Evolutionary conservation across 2,797 vertebrate species (phyloP), one percentile per base, ranked within the genome.

Genomic region (Hephaestus fuliginosus): DNA sequence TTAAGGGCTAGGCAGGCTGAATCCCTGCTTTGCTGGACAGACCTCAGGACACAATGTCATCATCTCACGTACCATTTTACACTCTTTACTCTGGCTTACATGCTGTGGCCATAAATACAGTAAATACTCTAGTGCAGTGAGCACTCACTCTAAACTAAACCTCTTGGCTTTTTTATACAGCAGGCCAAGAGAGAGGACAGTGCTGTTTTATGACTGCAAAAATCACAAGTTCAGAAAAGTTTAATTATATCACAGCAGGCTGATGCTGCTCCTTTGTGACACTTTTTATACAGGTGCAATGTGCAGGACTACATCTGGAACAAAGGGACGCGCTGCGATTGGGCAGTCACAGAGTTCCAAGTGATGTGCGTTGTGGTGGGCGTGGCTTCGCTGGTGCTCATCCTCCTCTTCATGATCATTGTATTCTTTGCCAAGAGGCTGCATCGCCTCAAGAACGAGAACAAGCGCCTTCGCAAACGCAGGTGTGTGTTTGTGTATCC

Each of bases 351-450:
- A 0, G 97, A 99, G 91, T 99, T 99, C 95, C 98, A 99, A 93
- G 98, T 99, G 92, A 91, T 98, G 96, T 98, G 97, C 0, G 95
- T 97, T 89, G 96, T 98, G 17, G 95, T 99, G 43, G 97, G 97
- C 74, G 96, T 97, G 0, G 93, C 96, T 0, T 96, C 97, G 1
- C 87, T 97, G 0, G 96, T 97, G 74, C 90, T 98, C 76, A 95
- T 99, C 63, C 92, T 99, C 71, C 97, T 99, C 90, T 96, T 99
- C 93, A 98, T 99, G 97, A 97, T 98, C 93, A 95, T 98, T 0
- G 97, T 99, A n/a, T 97, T 97, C 94, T 99, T 99, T 12, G 97
- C 97, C 95, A 99, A 99, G 95, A 97, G 96, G 88, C 96, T 99
- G 76, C 97, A 99, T 85, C 94, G 96, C 88, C 97, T 99, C 89